These are phyloP conservation scores for Amiota mariae DNA, from an alignment of 2,888 invertebrate species.

Conservation along the genomic window DNA sequence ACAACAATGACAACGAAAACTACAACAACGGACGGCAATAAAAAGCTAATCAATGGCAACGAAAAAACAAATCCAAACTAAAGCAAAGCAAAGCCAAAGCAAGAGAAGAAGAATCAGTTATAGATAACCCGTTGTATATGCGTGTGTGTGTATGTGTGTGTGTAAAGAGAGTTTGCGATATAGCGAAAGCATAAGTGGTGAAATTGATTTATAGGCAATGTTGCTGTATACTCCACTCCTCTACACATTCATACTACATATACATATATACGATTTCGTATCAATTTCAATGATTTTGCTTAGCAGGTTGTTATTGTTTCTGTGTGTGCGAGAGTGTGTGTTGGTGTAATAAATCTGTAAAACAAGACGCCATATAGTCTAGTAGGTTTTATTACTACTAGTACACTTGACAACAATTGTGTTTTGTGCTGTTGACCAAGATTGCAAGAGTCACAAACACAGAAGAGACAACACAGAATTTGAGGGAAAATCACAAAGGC, in stretches of 20 bases:
- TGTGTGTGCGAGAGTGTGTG: neutral
- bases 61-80: neutral
- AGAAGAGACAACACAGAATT: constrained; percentile 14
- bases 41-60: neutral
- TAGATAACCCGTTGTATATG: too few relatives aligned
- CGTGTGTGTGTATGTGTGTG: neutral
- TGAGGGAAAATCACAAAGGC: neutral
- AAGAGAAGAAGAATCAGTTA: too few relatives aligned
- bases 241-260: too few relatives aligned
- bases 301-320: constrained; percentile 1
- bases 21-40: neutral
- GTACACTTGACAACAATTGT: too few relatives aligned
- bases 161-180: neutral
- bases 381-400: neutral
- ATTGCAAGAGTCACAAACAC: constrained; percentile 40
- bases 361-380: constrained; percentile 37
- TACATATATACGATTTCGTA: neutral
- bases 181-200: constrained; percentile 5
- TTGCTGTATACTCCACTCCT: too few relatives aligned
- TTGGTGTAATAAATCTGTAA: constrained; percentile 9
- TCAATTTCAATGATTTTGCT: neutral
- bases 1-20: neutral
- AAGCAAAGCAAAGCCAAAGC: too few relatives aligned
- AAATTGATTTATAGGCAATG: neutral
- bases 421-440: neutral